A percentile compares a stretch with the other conserved stretches of the same genome.
Conservation (phyloP, 2,113 vertebrate genomes). For the Thinocorus orbignyianus region DNA sequence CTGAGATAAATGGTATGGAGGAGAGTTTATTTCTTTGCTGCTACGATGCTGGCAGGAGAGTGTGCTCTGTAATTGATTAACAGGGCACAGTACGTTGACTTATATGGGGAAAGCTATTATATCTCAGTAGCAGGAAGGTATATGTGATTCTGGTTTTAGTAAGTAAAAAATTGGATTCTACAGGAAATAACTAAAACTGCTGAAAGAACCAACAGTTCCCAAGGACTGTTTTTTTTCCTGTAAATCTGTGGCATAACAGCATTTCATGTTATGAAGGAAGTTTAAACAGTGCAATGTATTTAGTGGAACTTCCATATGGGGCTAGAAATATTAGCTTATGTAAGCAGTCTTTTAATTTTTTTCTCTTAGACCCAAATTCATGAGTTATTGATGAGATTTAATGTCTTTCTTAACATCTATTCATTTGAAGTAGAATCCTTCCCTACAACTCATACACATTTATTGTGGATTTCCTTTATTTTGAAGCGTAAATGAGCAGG, state of each 20-base stretch:
- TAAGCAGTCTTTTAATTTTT: background rate
- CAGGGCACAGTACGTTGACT: constrained; percentile 52
- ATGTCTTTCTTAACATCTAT: background rate
- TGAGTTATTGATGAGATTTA: background rate
- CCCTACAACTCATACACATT: background rate
- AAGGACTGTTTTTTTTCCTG: background rate
- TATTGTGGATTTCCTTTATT: background rate
- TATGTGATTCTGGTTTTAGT: background rate
- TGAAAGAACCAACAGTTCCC: background rate
- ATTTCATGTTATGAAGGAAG: constrained; percentile 1
- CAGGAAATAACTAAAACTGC: constrained; percentile 17
- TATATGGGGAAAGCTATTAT: constrained; percentile 41
- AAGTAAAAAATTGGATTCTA: constrained; percentile 35
- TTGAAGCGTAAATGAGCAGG: background rate
- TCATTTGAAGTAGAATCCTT: background rate
- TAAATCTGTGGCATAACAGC: background rate
- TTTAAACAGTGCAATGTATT: constrained; percentile 4
- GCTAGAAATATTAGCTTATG: constrained; percentile 2
- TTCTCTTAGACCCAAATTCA: background rate
- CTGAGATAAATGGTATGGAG: constrained; percentile 36
- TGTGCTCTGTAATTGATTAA: constrained; percentile 60
- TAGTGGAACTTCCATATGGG: background rate
- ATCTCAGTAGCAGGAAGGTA: constrained; percentile 32
- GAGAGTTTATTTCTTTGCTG: constrained; percentile 42
- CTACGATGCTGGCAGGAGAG: background rate